These are phyloP conservation scores for Sylvilagus floridanus DNA, from an alignment of 2,797 vertebrate genomes.

Conservation along the genomic window DNA sequence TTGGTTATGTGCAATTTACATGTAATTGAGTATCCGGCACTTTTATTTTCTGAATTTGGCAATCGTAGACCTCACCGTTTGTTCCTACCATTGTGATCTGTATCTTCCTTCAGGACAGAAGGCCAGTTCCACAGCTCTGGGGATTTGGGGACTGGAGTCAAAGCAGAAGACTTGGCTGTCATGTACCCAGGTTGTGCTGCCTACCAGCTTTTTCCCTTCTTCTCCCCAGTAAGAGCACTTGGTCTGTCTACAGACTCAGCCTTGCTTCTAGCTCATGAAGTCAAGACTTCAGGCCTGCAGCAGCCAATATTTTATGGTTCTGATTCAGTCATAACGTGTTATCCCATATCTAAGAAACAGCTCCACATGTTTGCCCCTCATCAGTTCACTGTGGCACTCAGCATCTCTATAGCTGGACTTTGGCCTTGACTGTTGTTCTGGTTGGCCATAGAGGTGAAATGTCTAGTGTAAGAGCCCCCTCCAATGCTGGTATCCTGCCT, in stretches of 20 bases:
- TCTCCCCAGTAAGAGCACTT: no score
- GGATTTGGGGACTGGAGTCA: no score
- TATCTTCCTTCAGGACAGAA: no score
- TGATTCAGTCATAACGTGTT: not conserved
- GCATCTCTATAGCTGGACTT: not conserved
- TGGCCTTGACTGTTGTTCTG: not conserved
- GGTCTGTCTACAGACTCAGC: not conserved
- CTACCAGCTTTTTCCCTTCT: no score
- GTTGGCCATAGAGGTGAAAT: not conserved
- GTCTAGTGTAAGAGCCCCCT: not conserved
- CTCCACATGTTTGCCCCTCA: not conserved
- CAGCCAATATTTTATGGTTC: not conserved
- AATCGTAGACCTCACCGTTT: no score
- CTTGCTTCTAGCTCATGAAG: not conserved
- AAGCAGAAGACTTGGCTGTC: no score
- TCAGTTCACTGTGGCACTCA: not conserved
- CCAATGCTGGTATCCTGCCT: not conserved
- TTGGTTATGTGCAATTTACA: no score
- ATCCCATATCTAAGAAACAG: not conserved
- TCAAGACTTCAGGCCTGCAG: not conserved
- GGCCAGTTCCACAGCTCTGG: no score
- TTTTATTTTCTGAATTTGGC: no score
- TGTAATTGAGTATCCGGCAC: no score
- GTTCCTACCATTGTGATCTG: no score
- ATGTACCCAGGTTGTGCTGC: no score